Conservation (phyloP, 2,888 invertebrate species). For the Philaethria dido region DNA sequence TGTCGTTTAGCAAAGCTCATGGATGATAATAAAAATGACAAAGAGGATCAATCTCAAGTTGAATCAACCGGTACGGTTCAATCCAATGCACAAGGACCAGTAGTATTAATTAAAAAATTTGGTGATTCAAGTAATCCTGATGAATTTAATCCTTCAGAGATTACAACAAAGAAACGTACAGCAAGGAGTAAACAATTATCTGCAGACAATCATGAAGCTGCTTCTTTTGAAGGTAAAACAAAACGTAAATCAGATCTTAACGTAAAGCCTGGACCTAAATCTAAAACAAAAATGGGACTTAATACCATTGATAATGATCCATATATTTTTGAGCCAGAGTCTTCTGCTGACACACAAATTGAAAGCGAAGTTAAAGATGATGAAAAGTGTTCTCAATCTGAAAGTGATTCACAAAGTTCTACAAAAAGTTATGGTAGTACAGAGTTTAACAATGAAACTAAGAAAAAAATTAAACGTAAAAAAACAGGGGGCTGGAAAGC, state of each 20-base stretch:
- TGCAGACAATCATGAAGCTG: slow-evolving; percentile 41
- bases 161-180: slow-evolving; percentile 56
- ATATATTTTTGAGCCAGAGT: slow-evolving; percentile 70
- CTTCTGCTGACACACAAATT: slow-evolving; percentile 55
- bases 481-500: slow-evolving; percentile 62
- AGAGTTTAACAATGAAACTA: slow-evolving; percentile 59
- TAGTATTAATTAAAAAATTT: slow-evolving; percentile 63
- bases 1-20: slow-evolving; percentile 84
- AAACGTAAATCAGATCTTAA: slow-evolving; percentile 46
- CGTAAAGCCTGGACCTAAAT: slow-evolving; percentile 60
- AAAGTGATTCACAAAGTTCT: slow-evolving; percentile 64
- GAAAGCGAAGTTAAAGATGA: slow-evolving; percentile 53
- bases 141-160: slow-evolving; percentile 46
- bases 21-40: slow-evolving; percentile 58
- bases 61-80: slow-evolving; percentile 23
- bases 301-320: slow-evolving; percentile 58
- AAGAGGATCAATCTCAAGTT: slow-evolving; percentile 46
- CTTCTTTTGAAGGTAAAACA: slow-evolving; percentile 41
- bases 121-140: slow-evolving; percentile 50
- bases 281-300: slow-evolving; percentile 58
- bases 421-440: slow-evolving; percentile 61
- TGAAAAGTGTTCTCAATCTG: slow-evolving; percentile 61
- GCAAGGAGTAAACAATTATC: slow-evolving; percentile 53
- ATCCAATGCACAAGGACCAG: slow-evolving; percentile 47
- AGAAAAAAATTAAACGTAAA: slow-evolving; percentile 65